A percentile compares a stretch with the other conserved stretches of the same genome.
phyloP scores from a whole-genome alignment of 2,888 invertebrate species.

The Villa cingulata region DNA sequence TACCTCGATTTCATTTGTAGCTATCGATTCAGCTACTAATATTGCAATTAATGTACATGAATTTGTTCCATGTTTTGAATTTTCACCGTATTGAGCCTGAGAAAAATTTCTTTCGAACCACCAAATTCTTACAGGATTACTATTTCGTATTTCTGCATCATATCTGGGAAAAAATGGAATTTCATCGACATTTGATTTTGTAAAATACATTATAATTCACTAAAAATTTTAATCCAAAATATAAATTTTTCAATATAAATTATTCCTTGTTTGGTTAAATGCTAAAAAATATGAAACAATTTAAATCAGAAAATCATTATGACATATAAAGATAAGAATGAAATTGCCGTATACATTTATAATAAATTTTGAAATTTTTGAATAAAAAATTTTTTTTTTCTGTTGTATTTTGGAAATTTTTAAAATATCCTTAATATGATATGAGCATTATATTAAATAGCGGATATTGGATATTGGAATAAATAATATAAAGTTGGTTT shows the following conservation, averaged over 20 bases:
- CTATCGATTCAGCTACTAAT: constrained; percentile 39
- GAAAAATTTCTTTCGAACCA: constrained; percentile 47
- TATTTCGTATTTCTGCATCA: constrained; percentile 15
- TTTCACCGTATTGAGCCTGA: constrained; percentile 43
- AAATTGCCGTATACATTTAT: too few species aligned
- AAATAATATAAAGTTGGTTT: too few species aligned
- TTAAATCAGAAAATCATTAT: too few species aligned
- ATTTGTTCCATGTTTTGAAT: constrained; percentile 40
- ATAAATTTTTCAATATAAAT: too few species aligned
- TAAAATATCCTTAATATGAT: too few species aligned
- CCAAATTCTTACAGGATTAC: constrained; percentile 30
- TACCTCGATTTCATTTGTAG: constrained; percentile 19
- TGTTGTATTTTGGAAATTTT: background rate
- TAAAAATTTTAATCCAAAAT: too few species aligned
- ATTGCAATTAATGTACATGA: constrained; percentile 49
- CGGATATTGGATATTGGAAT: too few species aligned
- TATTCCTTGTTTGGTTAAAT: too few species aligned
- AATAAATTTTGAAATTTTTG: background rate
- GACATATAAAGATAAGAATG: too few species aligned
- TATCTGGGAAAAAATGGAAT: constrained; percentile 3
- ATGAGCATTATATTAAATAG: too few species aligned
- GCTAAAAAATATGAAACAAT: too few species aligned
- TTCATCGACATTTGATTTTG: background rate
- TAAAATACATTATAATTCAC: too few species aligned
- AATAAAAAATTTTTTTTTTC: background rate